These are phyloP conservation scores for Leptinotarsa lineolata DNA, from an alignment of 1,140 invertebrate genomes.

Conservation along the genomic window DNA sequence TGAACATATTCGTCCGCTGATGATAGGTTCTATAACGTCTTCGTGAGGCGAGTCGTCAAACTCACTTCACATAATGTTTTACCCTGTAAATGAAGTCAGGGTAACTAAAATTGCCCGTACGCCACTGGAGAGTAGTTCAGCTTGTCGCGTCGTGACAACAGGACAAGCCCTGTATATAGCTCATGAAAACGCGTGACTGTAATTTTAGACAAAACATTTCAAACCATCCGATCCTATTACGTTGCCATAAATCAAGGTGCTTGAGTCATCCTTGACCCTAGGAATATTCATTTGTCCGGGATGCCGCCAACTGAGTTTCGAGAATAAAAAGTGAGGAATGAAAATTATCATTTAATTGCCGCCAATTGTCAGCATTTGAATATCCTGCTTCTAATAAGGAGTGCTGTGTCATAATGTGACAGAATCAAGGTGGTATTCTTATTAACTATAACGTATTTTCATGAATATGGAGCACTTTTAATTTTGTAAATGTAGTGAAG, in stretches of 20 bases:
- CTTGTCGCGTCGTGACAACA: too few species aligned
- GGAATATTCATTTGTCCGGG: background rate
- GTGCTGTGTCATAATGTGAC: background rate
- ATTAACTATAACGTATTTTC: background rate
- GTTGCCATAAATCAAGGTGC: background rate
- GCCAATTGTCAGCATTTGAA: background rate
- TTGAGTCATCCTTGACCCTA: background rate
- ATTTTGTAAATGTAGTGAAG: too few species aligned
- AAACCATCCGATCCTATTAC: background rate
- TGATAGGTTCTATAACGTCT: too few species aligned
- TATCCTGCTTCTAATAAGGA: conserved; percentile 5
- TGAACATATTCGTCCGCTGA: too few species aligned
- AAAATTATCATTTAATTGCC: conserved; percentile 9
- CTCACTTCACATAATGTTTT: too few species aligned
- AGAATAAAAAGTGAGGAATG: background rate
- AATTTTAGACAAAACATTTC: background rate
- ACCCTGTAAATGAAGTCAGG: too few species aligned
- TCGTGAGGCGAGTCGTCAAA: too few species aligned
- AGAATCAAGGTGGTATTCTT: background rate
- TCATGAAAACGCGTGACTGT: background rate
- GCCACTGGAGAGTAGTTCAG: too few species aligned
- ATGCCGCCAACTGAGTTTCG: background rate
- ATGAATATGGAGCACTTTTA: background rate
- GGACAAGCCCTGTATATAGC: too few species aligned
- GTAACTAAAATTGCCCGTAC: too few species aligned